Evolutionary conservation across 2,888 invertebrate species (phyloP).

Genomic region (Leptothorax acervorum): DNA sequence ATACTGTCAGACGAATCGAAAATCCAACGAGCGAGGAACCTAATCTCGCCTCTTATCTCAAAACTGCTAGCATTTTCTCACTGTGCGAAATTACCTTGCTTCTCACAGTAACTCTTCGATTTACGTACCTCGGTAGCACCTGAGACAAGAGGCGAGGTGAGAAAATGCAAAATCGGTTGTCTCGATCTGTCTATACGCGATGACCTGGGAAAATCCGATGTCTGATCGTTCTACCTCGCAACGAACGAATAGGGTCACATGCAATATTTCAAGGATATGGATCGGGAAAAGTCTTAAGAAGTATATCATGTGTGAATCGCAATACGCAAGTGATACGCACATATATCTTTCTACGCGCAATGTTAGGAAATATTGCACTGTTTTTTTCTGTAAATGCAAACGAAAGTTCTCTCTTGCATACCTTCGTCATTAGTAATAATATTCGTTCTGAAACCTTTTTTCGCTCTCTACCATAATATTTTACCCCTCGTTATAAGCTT

Average conservation of each 20-base stretch:
- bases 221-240: constrained; percentile 26
- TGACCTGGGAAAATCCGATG: constrained; percentile 52
- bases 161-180: constrained; percentile 59
- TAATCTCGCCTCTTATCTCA: constrained; percentile 44
- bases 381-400: constrained; percentile 7
- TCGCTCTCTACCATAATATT: background rate
- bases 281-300: background rate
- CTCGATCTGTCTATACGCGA: constrained; percentile 40
- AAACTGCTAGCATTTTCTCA: constrained; percentile 58
- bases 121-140: constrained; percentile 54
- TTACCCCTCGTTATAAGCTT: background rate
- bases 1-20: background rate
- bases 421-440: background rate
- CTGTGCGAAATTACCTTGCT: constrained; percentile 59
- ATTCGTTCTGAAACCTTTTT: background rate
- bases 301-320: background rate
- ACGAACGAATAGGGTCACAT: constrained; percentile 7
- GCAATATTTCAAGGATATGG: constrained; percentile 5
- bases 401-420: background rate
- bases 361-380: background rate
- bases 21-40: constrained; percentile 41
- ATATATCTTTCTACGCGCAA: background rate
- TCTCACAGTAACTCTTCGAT: constrained; percentile 57
- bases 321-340: background rate
- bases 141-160: constrained; percentile 55